A percentile compares a stretch with the other conserved stretches of the same genome.
Conservation (phyloP, 2,888 invertebrate species). For the Charanyca ferruginea region DNA sequence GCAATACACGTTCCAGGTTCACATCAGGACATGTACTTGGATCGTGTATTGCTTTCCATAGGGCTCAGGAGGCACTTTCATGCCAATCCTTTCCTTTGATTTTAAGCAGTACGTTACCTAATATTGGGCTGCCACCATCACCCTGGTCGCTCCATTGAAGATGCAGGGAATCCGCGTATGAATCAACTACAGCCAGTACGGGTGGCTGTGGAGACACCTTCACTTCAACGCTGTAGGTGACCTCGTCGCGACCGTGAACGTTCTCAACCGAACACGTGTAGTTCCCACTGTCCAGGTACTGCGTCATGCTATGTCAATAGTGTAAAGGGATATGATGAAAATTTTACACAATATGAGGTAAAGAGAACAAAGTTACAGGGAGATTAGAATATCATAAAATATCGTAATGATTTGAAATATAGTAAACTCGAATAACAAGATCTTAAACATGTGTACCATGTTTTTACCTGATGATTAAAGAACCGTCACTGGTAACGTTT, state of each 20-base stretch:
- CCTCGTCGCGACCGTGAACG: constrained; percentile 95
- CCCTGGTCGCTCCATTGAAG: constrained; percentile 95
- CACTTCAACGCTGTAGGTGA: constrained; percentile 94
- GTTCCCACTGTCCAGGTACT: constrained; percentile 96
- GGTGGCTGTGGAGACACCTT: constrained; percentile 97
- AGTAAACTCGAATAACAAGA: neutral
- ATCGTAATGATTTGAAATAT: neutral
- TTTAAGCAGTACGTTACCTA: constrained; percentile 80
- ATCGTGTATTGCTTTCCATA: neutral
- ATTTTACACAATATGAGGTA: constrained; percentile 8
- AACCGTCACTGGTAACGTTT: constrained; percentile 93
- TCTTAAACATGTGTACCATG: neutral
- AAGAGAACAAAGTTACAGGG: neutral
- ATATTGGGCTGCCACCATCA: constrained; percentile 95
- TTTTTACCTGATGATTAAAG: constrained; percentile 93
- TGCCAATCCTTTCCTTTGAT: neutral
- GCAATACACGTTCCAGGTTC: neutral
- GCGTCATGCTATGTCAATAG: constrained; percentile 88
- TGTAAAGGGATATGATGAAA: constrained; percentile 35
- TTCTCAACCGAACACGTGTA: constrained; percentile 97
- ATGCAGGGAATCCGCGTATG: constrained; percentile 95
- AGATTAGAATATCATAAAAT: neutral
- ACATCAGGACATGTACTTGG: neutral
- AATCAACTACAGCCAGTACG: constrained; percentile 94
- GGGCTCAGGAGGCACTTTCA: neutral